These are phyloP conservation scores for Pteropus rufus DNA, from an alignment of 2,797 vertebrate species.

Conservation along the genomic window DNA sequence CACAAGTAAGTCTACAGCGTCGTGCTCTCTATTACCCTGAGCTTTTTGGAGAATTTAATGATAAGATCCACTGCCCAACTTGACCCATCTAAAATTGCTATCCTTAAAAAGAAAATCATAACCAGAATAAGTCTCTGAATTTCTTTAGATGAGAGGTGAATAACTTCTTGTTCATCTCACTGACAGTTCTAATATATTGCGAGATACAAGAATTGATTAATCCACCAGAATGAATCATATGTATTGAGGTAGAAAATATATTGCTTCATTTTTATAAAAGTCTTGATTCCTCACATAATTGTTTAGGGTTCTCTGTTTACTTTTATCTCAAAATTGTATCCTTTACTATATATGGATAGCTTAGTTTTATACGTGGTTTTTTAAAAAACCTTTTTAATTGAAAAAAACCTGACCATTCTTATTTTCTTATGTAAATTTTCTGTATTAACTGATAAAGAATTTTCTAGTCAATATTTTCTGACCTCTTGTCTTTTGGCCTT, in stretches of 20 bases:
- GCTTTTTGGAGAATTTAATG: neutral
- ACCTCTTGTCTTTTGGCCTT: neutral
- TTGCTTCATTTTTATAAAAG: neutral
- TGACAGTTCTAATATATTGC: neutral
- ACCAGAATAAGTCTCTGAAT: neutral
- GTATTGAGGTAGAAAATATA: neutral
- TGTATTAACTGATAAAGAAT: neutral
- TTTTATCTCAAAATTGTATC: neutral
- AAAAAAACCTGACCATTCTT: neutral
- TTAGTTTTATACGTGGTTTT: neutral
- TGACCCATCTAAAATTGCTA: neutral
- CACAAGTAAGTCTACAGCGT: neutral
- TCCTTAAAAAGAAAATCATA: neutral
- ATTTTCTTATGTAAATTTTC: neutral
- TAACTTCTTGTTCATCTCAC: neutral
- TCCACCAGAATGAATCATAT: neutral
- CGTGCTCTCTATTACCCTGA: neutral
- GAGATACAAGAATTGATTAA: neutral
- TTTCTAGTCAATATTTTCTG: neutral
- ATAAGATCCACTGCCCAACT: neutral
- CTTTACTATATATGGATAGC: neutral
- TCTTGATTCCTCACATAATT: neutral
- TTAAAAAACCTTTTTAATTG: neutral
- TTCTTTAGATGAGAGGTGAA: neutral
- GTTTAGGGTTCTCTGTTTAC: neutral